These are phyloP conservation scores for Micropterix aruncella DNA, from an alignment of 2,888 invertebrate species.

Conservation along the genomic window DNA sequence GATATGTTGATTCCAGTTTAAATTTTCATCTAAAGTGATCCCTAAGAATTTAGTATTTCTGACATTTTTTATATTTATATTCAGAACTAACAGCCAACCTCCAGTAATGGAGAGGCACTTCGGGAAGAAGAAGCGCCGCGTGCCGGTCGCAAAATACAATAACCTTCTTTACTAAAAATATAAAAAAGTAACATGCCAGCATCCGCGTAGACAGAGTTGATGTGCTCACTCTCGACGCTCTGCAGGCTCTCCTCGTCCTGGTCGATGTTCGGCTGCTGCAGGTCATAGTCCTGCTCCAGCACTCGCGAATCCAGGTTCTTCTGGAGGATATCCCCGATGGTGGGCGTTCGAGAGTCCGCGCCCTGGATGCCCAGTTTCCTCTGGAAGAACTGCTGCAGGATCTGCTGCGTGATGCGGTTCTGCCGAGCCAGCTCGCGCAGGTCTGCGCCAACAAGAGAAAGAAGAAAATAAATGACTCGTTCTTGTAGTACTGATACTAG, in stretches of 20 bases:
- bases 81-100: no score
- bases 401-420: conserved; percentile 65
- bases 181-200: conserved; percentile 13
- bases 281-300: conserved; percentile 18
- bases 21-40: no score
- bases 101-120: no score
- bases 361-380: conserved; percentile 48
- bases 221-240: conserved; percentile 58
- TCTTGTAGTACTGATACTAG: no score
- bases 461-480: conserved; percentile 13
- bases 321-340: conserved; percentile 51
- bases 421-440: conserved; percentile 52
- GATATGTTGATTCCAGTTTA: no score
- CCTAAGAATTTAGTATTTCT: no score
- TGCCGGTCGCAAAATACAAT: no score
- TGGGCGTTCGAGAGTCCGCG: conserved; percentile 35
- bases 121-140: no score
- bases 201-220: conserved; percentile 45
- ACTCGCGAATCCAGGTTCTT: conserved; percentile 26
- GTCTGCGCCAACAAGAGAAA: conserved; percentile 30
- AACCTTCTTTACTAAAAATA: no score
- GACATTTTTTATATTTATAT: no score
- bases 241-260: conserved; percentile 40
- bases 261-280: conserved; percentile 17
- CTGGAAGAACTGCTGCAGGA: conserved; percentile 58